phyloP scores from a whole-genome alignment of 2,888 invertebrate genomes.

The Priocnemis perturbator region DNA sequence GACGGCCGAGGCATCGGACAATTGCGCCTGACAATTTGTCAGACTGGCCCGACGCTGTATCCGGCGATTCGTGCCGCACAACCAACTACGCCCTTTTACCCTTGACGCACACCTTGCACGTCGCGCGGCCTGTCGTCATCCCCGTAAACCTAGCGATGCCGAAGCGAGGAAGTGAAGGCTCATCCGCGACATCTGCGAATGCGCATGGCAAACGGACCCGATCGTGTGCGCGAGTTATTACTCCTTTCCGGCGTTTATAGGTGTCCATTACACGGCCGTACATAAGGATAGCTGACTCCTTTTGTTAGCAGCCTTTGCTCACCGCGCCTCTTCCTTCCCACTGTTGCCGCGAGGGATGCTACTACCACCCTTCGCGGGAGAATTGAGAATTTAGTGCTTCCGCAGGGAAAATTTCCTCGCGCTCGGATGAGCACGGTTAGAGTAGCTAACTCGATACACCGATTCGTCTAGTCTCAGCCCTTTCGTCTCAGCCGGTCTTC shows the following conservation, averaged over 20 bases:
- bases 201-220: slow-evolving; percentile 56
- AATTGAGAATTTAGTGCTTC: slow-evolving; percentile 15
- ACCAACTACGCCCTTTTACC: not conserved
- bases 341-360: slow-evolving; percentile 1
- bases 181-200: slow-evolving; percentile 52
- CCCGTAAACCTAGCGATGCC: no score
- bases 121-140: no score
- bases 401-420: slow-evolving; percentile 2
- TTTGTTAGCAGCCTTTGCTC: slow-evolving; percentile 28
- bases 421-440: slow-evolving; percentile 10
- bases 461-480: not conserved
- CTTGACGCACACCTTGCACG: no score
- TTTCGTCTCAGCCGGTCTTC: not conserved
- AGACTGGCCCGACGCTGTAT: not conserved
- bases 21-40: not conserved
- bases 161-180: no score
- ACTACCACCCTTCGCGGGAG: not conserved
- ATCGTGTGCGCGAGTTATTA: slow-evolving; percentile 64
- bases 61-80: not conserved
- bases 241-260: slow-evolving; percentile 68
- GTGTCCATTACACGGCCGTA: slow-evolving; percentile 64
- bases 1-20: no score
- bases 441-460: not conserved
- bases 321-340: slow-evolving; percentile 20
- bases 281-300: slow-evolving; percentile 27